Conservation (phyloP, 2,797 vertebrate species). For the Danio kyathit region DNA sequence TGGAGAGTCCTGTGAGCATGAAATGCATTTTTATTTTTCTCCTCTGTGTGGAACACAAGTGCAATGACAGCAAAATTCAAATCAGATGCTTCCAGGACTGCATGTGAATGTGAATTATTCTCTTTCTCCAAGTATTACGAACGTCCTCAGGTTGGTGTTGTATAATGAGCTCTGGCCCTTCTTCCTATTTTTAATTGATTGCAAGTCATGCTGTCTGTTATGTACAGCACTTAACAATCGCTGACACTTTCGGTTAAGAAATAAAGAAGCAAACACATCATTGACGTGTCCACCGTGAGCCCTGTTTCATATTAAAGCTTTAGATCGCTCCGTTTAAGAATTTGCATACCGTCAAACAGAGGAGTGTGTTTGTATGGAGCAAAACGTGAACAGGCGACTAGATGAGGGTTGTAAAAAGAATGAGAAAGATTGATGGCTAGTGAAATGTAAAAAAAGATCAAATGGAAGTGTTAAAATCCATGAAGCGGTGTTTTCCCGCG, state of each 20-base stretch:
- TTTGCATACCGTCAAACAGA: conserved; percentile 6
- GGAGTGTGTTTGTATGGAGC: conserved; percentile 14
- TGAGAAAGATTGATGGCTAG: not conserved
- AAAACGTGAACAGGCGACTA: not conserved
- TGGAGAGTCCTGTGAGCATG: not conserved
- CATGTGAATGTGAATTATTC: not conserved
- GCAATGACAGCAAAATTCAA: conserved; percentile 18
- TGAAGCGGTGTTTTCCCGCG: conserved; percentile 29
- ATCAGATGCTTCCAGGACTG: conserved; percentile 1
- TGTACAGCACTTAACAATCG: not conserved
- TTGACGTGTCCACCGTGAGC: not conserved
- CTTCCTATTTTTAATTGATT: not conserved
- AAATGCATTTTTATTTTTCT: not conserved
- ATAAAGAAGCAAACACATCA: not conserved
- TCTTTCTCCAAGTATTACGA: not conserved
- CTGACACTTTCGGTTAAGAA: not conserved
- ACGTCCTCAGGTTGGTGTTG: not conserved
- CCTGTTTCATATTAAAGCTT: not conserved
- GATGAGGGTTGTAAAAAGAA: not conserved
- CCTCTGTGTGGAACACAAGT: not conserved
- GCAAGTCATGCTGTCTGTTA: not conserved
- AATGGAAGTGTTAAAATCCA: conserved; percentile 33
- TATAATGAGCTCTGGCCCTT: not conserved
- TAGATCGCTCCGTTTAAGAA: not conserved
- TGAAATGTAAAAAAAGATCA: conserved; percentile 19